Percentiles rank a stretch among this genome's conserved stretches.
Conservation (phyloP, 2,113 vertebrate genomes). For the Herpailurus yagouaroundi region DNA sequence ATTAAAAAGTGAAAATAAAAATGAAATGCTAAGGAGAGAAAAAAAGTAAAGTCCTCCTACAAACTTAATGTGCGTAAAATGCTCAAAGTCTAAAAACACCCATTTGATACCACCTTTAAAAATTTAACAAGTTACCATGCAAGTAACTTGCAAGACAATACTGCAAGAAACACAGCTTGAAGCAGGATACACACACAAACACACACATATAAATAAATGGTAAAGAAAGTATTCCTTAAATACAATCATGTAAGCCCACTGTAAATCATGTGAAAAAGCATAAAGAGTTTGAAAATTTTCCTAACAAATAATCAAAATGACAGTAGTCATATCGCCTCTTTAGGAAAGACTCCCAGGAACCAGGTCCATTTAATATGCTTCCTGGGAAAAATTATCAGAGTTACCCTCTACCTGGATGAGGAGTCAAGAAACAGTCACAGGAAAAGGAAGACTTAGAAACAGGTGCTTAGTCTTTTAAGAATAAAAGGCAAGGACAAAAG, state of each 20-base stretch:
- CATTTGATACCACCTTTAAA: background rate
- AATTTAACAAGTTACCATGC: background rate
- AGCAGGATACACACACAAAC: background rate
- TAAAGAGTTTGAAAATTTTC: background rate
- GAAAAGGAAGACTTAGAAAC: background rate
- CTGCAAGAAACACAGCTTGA: constrained; percentile 2
- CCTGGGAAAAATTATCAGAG: background rate
- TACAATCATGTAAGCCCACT: background rate
- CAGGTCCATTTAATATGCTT: background rate
- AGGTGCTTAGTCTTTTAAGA: background rate
- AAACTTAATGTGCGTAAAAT: background rate
- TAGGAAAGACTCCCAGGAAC: background rate
- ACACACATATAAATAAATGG: background rate
- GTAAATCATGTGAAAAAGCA: background rate
- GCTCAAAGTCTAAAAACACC: background rate
- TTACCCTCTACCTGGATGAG: background rate
- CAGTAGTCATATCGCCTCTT: background rate
- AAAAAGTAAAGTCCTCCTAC: background rate
- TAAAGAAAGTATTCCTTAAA: background rate
- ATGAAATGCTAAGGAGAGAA: background rate
- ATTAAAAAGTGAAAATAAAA: constrained; percentile 24
- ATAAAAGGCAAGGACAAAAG: background rate
- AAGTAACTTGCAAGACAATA: background rate
- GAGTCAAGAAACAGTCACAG: background rate
- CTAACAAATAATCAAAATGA: background rate